Percentiles rank a stretch among this genome's conserved stretches.
Conservation (phyloP, 2,888 invertebrate genomes). For the Agapetus fuscipes region DNA sequence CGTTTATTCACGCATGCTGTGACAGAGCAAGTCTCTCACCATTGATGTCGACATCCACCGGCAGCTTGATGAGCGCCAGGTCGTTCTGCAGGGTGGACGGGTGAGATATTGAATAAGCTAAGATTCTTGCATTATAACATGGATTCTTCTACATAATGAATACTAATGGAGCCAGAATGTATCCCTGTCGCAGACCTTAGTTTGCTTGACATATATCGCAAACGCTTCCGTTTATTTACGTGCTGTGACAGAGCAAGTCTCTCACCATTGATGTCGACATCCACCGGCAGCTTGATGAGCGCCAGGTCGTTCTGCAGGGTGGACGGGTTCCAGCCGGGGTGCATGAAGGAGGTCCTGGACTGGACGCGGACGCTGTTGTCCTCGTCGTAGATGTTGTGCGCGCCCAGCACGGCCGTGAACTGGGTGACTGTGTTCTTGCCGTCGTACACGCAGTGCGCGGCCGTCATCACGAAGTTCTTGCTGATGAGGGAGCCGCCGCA, state of each 20-base stretch:
- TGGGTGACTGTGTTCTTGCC: conserved; percentile 11
- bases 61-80: conserved; percentile 35
- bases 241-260: no score
- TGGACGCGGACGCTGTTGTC: conserved; percentile 24
- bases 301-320: conserved; percentile 35
- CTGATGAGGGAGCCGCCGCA: conserved; percentile 27
- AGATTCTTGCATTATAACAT: no score
- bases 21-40: no score
- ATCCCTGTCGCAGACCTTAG: no score
- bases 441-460: conserved; percentile 26
- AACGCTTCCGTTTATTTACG: no score
- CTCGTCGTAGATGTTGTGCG: conserved; percentile 27
- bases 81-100: conserved; percentile 30
- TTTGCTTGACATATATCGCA: no score
- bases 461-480: conserved; percentile 24
- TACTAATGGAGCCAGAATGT: no score
- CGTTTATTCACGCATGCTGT: no score
- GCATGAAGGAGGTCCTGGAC: conserved; percentile 27
- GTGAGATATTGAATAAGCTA: no score
- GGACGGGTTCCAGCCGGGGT: conserved; percentile 28
- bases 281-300: conserved; percentile 31
- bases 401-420: conserved; percentile 15
- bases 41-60: conserved; percentile 28
- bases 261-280: conserved; percentile 30
- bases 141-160: no score